Base-by-base conservation (phyloP, 1,140 invertebrate genomes). In the Drosophila pachea region DNA sequence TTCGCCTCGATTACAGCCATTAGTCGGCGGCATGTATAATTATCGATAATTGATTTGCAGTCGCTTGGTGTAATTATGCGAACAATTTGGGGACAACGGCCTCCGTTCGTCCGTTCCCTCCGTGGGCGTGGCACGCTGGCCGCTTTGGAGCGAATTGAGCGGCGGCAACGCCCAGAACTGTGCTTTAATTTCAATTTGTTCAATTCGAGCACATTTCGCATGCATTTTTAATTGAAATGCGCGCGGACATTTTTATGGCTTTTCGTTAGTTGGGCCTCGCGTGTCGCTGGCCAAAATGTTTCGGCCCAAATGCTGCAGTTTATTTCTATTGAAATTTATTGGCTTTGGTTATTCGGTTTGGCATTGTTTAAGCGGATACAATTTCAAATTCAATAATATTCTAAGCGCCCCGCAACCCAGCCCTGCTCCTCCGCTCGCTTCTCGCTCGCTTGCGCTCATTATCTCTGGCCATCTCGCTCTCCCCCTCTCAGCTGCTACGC, bases 161-260 rank as follows among this genome's bases (percentile, higher is more conserved):
- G 22, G 22, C 22, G 40, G 40, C 11, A 42, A 42, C 40, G 12
- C 12, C 4, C 4, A 40, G 2, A 40, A 22, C 1, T 22, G 22
- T n/a, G 38, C 38, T 40, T 40, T 40, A 40, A 40, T 40, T 4
- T 42, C 12, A 42, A 49, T 31, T 56, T n/a, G n/a, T n/a, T 71
- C 36, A 49, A 58, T 48, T 40, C 5, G 14, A n/a, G 14, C 12
- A 12, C 12, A 48, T 47, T 56, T 66, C 38, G 11, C 52, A 49
- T 72, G 70, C 35, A 59, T 55, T 38, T 47, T 74, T 71, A 70
- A 76, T 74, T 74, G 72, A 76, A 74, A 76, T 67, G 43, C 62
- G 47, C 59, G 74, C 64, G 71, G 74, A 75, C 73, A 73, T 68
- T 75, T 75, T 75, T 75, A 75, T 75, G 59, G 64, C 47, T 75